Conservation (phyloP, 2,113 vertebrate genomes). For the Pangasianodon hypophthalmus region DNA sequence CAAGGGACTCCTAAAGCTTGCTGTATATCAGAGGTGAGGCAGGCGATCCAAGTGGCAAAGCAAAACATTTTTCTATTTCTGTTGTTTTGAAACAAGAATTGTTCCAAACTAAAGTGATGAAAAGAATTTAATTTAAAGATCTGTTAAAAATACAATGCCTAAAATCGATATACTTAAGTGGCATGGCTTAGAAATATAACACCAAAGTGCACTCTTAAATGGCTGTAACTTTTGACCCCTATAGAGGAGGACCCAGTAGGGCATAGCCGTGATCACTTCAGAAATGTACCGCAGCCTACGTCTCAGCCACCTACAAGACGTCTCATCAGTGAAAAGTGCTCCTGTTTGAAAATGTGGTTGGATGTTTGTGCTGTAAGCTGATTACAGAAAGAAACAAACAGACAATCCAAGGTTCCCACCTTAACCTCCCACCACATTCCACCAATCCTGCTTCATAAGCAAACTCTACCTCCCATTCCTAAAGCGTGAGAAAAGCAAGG, state of each 20-base stretch:
- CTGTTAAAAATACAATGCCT: not conserved
- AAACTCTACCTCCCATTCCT: conserved; percentile 5
- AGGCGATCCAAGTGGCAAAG: not conserved
- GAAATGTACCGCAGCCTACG: not conserved
- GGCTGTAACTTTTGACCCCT: not conserved
- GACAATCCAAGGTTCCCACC: conserved; percentile 8
- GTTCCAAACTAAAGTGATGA: not conserved
- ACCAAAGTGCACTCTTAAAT: not conserved
- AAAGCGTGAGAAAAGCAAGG: not conserved
- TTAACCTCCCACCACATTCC: conserved; percentile 37
- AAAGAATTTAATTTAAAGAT: not conserved
- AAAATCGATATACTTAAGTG: not conserved
- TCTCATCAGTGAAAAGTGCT: not conserved
- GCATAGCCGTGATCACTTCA: not conserved
- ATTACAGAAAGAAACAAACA: conserved; percentile 16
- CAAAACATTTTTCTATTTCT: not conserved
- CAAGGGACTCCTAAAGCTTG: not conserved
- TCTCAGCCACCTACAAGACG: not conserved
- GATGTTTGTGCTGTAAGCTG: not conserved
- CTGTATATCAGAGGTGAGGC: not conserved
- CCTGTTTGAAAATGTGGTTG: not conserved
- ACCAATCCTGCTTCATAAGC: conserved; percentile 10
- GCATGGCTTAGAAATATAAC: not conserved
- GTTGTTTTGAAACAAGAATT: not conserved
- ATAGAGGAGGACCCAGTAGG: not conserved